These are phyloP conservation scores for human (Homo sapiens) DNA, from an alignment of 2,113 vertebrate genomes.

Conservation along the genomic window DNA sequence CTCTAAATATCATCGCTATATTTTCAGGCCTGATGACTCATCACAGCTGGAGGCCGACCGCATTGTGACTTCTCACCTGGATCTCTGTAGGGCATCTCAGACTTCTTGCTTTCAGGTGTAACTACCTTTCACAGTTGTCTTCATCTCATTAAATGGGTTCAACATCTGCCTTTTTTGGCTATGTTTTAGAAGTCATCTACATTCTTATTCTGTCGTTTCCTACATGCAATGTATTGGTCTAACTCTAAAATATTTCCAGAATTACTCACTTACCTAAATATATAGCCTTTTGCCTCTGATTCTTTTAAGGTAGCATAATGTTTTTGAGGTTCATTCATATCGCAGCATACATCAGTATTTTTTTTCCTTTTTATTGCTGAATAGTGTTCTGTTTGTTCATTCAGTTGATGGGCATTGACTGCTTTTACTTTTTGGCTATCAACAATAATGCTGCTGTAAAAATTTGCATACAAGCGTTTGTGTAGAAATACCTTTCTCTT, in stretches of 20 bases:
- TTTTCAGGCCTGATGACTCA: background rate
- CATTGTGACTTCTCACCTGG: background rate
- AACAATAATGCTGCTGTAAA: background rate
- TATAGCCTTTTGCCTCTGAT: background rate
- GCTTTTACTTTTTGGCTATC: background rate
- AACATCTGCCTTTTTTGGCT: background rate
- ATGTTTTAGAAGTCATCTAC: background rate
- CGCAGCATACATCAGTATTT: background rate
- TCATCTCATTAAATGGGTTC: background rate
- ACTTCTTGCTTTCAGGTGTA: no score
- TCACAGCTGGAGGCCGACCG: background rate
- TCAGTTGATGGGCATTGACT: background rate
- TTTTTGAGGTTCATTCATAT: background rate
- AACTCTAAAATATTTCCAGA: background rate
- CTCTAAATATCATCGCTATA: background rate
- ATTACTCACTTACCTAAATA: background rate
- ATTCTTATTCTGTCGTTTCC: background rate
- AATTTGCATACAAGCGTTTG: background rate
- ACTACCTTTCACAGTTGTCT: rapidly evolving
- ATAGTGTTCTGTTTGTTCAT: background rate
- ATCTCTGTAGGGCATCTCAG: background rate
- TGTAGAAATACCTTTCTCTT: background rate
- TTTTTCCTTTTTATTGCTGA: background rate
- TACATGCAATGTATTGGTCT: background rate
- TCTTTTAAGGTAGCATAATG: background rate